These are phyloP conservation scores for Vireo altiloquus DNA, from an alignment of 2,113 vertebrate genomes.

Conservation along the genomic window DNA sequence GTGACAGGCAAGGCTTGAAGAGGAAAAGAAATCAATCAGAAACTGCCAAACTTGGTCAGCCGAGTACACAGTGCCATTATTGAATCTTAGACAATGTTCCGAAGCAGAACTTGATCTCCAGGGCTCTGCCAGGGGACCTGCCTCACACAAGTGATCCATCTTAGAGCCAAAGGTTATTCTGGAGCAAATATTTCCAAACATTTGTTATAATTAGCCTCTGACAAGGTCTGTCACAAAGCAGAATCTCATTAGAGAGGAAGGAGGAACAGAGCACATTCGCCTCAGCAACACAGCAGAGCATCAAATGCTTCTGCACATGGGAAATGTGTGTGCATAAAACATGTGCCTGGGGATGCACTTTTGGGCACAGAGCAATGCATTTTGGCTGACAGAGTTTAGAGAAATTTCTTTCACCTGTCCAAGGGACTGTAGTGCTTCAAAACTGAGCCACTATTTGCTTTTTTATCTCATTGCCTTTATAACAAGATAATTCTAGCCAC, in stretches of 20 bases:
- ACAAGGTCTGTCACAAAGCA: neutral
- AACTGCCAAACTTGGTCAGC: constrained; percentile 37
- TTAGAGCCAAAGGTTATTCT: constrained; percentile 21
- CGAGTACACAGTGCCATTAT: neutral
- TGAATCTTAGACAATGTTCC: constrained; percentile 37
- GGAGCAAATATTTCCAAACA: constrained; percentile 9
- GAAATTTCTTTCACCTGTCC: neutral
- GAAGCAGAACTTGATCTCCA: constrained; percentile 16
- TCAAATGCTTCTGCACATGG: neutral
- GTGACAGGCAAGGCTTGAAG: constrained; percentile 55
- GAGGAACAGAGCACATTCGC: neutral
- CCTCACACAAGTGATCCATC: neutral
- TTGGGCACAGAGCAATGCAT: neutral
- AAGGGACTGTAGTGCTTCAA: neutral
- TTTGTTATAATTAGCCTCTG: constrained; percentile 51
- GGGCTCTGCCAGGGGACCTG: neutral
- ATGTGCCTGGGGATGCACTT: neutral
- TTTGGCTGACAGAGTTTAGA: neutral
- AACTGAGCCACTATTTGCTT: neutral
- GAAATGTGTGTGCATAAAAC: too few relatives aligned
- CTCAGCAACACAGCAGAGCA: neutral
- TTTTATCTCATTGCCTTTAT: constrained; percentile 18
- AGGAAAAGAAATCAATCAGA: constrained; percentile 60
- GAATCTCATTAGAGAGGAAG: neutral
- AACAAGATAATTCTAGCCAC: neutral